These are phyloP conservation scores for Drosophila micromelanica DNA, from an alignment of 1,140 invertebrate genomes.

Conservation along the genomic window DNA sequence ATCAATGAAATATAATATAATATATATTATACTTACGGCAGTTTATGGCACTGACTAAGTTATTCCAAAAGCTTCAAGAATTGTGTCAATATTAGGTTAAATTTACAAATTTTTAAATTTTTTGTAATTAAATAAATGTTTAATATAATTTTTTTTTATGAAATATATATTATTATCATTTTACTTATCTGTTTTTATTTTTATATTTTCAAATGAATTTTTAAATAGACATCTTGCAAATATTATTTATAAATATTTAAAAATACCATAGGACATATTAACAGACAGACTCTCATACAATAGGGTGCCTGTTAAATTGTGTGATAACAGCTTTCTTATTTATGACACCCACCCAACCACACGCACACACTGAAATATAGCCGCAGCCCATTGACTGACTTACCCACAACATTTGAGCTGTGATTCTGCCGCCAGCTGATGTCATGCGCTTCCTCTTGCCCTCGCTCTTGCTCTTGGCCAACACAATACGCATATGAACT, in stretches of 20 bases:
- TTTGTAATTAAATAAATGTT: too few relatives aligned
- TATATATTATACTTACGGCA: too few relatives aligned
- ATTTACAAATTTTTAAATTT: too few relatives aligned
- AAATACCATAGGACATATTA: neutral
- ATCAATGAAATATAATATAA: too few relatives aligned
- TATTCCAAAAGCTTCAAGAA: too few relatives aligned
- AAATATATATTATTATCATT: too few relatives aligned
- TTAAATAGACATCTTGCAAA: neutral
- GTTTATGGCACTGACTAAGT: too few relatives aligned
- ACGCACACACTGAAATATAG: conserved; percentile 8
- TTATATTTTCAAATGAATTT: neutral
- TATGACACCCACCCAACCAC: neutral
- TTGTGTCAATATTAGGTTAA: too few relatives aligned
- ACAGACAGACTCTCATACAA: conserved; percentile 1
- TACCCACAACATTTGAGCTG: conserved; percentile 18
- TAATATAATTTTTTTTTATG: too few relatives aligned
- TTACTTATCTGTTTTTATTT: too few relatives aligned
- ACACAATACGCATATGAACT: conserved; percentile 16
- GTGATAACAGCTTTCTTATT: conserved; percentile 45
- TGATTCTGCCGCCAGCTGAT: conserved; percentile 43
- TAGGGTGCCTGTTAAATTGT: conserved; percentile 29
- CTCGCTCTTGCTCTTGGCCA: conserved; percentile 15
- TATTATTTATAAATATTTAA: conserved; percentile 4
- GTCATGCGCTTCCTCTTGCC: conserved; percentile 38
- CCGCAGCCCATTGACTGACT: conserved; percentile 3